These are phyloP conservation scores for Anorthoa munda DNA, from an alignment of 2,888 invertebrate genomes.

Conservation along the genomic window DNA sequence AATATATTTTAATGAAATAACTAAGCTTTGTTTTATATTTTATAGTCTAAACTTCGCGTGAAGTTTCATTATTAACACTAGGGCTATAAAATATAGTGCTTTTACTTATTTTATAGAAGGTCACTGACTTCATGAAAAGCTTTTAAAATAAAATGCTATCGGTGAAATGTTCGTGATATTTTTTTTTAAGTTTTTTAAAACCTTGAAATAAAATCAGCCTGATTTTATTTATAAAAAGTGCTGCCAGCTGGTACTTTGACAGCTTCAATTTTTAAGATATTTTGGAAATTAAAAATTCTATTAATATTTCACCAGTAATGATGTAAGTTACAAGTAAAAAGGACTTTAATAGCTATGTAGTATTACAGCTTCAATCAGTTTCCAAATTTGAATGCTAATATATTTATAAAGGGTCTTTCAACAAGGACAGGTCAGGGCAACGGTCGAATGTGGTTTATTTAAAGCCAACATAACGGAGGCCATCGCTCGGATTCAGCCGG, in stretches of 20 bases:
- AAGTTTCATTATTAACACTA: constrained; percentile 12
- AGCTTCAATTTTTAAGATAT: background rate
- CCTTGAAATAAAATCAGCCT: background rate
- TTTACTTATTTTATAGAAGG: constrained; percentile 9
- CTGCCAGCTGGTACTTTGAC: background rate
- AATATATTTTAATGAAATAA: constrained; percentile 2
- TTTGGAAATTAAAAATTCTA: background rate
- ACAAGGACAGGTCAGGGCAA: no score
- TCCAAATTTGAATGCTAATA: no score
- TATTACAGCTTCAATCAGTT: no score
- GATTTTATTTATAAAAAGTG: background rate
- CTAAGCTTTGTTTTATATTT: background rate
- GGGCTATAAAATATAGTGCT: constrained; percentile 19
- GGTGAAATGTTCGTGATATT: background rate
- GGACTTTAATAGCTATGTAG: no score
- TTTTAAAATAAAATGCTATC: background rate
- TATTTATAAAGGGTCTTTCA: no score
- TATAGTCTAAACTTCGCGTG: constrained; percentile 7
- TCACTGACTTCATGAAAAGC: constrained; percentile 7
- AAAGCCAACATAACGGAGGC: no score
- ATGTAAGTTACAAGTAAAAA: background rate
- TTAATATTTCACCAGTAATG: background rate
- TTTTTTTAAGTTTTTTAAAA: background rate
- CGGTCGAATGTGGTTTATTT: no score
- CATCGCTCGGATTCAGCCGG: no score